These are phyloP conservation scores for Petrolisthes manimaculis DNA, from an alignment of 2,888 invertebrate genomes.

Conservation along the genomic window DNA sequence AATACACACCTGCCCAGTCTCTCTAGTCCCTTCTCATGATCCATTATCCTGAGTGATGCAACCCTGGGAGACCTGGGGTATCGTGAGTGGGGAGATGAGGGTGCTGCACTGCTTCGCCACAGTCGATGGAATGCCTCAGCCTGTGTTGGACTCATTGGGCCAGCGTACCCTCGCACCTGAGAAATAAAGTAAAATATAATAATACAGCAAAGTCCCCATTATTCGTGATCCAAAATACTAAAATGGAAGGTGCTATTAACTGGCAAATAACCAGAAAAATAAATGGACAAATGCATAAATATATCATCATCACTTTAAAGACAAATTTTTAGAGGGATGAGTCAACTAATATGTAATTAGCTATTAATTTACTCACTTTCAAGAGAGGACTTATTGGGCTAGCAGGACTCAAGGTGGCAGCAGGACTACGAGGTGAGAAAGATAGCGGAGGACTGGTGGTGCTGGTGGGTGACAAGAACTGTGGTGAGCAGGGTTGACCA, in stretches of 20 bases:
- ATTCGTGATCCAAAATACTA: slow-evolving; percentile 72
- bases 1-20: slow-evolving; percentile 78
- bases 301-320: background rate
- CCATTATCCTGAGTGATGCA: slow-evolving; percentile 73
- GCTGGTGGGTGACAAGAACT: slow-evolving; percentile 65
- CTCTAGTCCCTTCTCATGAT: slow-evolving; percentile 90
- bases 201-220: background rate
- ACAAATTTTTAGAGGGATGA: no score
- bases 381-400: slow-evolving; percentile 54
- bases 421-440: background rate
- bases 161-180: slow-evolving; percentile 81
- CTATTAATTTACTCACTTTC: slow-evolving; percentile 26
- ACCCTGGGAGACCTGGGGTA: slow-evolving; percentile 68
- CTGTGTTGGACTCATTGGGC: slow-evolving; percentile 85
- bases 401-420: slow-evolving; percentile 8
- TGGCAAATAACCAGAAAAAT: background rate
- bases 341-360: no score
- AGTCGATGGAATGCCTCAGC: slow-evolving; percentile 79
- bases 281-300: slow-evolving; percentile 30
- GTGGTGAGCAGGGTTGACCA: slow-evolving; percentile 83
- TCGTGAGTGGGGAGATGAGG: slow-evolving; percentile 34
- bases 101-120: slow-evolving; percentile 36
- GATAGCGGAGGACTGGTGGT: slow-evolving; percentile 15
- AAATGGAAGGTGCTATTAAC: background rate
- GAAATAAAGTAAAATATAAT: slow-evolving; percentile 15